Evolutionary conservation across 1,140 invertebrate genomes (phyloP), one percentile per base, ranked within the genome.

Genomic region (Mesaphorura yosii): DNA sequence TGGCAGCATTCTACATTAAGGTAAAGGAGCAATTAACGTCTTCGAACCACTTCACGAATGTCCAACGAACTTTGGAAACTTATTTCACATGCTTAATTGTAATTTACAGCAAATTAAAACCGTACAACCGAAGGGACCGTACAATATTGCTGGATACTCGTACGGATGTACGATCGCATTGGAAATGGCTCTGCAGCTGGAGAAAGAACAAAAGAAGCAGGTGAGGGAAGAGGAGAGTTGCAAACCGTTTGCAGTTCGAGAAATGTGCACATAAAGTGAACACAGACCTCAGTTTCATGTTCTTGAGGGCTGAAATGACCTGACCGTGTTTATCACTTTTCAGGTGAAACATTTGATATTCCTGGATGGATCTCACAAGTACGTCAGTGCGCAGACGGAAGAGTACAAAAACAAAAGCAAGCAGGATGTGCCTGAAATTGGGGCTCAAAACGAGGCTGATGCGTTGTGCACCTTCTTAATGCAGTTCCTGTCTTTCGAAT

Each of bases 121-220:
- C 23, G 70, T 87, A n/a, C 86, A 92, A 69, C 77, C 79, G 0
- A 71, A 76, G 51, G 86, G 88, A 51, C 88, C 91, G 0, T 94
- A 90, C 72, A 78, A 78, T 20, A 68, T 98, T 34, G 76, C 84
- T 29, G 94, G 92, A 2, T 98, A 98, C 69, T 97, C 93, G 0
- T 97, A 88, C 69, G 94, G 94, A 41, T 82, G 86, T 7, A 79
- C 82, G 52, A 80, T 97, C 10, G 90, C 86, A 3, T 88, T 93
- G 66, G 94, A 97, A 73, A 95, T 98, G 80, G 84, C 83, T 2
- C 62, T 83, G 10, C 80, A 86, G 64, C 68, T 96, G 25, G 87
- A 96, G 67, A 72, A 73, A 52, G 66, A 67, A 27, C 77, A 78
- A 10, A 77, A 83, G 63, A n/a, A n/a, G n/a, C n/a, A n/a, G n/a